Evolutionary conservation across 2,797 vertebrate species (phyloP).

Genomic region (Pipistrellus kuhlii): DNA sequence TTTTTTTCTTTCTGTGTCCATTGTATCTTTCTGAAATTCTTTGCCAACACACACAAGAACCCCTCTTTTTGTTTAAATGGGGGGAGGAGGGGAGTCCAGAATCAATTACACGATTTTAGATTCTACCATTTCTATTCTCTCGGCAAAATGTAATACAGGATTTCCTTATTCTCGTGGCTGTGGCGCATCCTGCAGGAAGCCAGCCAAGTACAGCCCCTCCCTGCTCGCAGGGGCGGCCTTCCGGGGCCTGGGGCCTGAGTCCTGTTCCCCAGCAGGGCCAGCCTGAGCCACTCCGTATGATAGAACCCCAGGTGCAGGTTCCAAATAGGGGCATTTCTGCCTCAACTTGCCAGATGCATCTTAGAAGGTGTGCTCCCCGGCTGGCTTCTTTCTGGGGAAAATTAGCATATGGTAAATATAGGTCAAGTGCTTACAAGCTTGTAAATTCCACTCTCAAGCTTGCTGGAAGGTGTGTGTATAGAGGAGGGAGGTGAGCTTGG

Average conservation of each 20-base stretch:
- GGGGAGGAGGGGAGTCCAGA: conserved; percentile 3
- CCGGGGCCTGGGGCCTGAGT: conserved; percentile 74
- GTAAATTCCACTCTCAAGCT: conserved; percentile 63
- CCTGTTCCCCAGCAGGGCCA: conserved; percentile 68
- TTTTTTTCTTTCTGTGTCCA: conserved; percentile 74
- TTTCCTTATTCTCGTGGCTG: conserved; percentile 83
- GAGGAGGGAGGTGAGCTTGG: conserved; percentile 5
- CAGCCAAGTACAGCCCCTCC: conserved; percentile 81
- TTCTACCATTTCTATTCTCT: conserved; percentile 83
- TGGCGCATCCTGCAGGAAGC: conserved; percentile 82
- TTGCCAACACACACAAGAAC: conserved; percentile 71
- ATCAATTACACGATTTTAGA: conserved; percentile 80
- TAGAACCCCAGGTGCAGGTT: conserved; percentile 53
- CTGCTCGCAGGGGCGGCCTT: conserved; percentile 75
- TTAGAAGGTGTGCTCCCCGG: conserved; percentile 36
- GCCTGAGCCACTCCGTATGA: conserved; percentile 29
- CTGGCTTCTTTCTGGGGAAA: conserved; percentile 59
- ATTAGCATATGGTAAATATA: conserved; percentile 78
- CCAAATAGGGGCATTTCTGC: conserved; percentile 60
- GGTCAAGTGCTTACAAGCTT: conserved; percentile 66
- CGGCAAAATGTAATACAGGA: conserved; percentile 83
- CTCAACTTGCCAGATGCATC: conserved; percentile 51
- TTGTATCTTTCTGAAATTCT: conserved; percentile 85
- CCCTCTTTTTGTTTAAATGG: conserved; percentile 80
- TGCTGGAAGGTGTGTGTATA: background rate